Percentiles rank a stretch among this genome's conserved stretches.
phyloP scores from a whole-genome alignment of 2,113 vertebrate genomes.

The Motacilla alba region DNA sequence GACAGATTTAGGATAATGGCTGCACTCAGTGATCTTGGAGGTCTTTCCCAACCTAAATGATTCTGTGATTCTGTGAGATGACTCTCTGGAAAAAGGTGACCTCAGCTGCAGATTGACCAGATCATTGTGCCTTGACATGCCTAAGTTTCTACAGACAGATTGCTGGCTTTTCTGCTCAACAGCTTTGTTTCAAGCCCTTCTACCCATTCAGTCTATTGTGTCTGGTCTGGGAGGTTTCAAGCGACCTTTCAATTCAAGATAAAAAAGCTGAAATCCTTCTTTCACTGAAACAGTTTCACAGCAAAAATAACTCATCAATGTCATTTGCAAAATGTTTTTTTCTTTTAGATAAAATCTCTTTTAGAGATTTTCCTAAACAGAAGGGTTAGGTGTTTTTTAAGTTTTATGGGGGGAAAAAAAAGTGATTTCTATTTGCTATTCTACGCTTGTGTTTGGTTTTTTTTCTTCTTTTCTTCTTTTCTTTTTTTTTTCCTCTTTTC shows the following conservation, averaged over 20 bases:
- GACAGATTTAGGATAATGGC: neutral
- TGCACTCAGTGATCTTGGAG: neutral
- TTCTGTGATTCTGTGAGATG: neutral
- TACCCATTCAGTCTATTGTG: neutral
- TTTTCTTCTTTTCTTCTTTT: too few species aligned
- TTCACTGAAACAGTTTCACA: neutral
- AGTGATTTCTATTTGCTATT: neutral
- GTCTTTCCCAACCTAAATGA: neutral
- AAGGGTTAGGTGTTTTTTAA: accelerated
- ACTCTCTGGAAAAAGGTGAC: neutral
- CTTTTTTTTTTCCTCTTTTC: too few species aligned
- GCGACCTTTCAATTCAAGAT: neutral
- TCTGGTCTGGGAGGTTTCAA: neutral
- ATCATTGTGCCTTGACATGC: neutral
- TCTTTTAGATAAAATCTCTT: neutral
- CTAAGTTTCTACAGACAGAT: neutral
- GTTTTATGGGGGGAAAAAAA: neutral
- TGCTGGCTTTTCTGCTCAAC: neutral
- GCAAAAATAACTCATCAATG: neutral
- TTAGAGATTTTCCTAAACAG: neutral
- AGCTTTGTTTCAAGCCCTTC: neutral
- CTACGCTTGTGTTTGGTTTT: neutral
- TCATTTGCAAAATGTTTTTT: neutral
- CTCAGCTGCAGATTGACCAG: neutral
- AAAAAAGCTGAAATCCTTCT: neutral